Evolutionary conservation across 2,888 invertebrate species (phyloP).

Genomic region (Zhuqinia jingwanae): DNA sequence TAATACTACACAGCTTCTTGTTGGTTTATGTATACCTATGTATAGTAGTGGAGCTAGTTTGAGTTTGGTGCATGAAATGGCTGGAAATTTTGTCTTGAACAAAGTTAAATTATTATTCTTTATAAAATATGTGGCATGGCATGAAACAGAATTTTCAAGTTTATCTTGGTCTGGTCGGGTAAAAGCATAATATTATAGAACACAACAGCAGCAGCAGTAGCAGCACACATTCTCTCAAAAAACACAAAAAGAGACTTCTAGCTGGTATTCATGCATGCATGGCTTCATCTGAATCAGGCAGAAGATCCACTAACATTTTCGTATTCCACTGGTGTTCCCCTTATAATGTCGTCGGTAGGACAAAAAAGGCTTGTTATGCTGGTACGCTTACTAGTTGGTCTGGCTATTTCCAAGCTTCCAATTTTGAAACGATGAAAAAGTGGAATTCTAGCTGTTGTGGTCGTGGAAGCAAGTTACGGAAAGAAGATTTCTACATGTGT

Average conservation of each 20-base stretch:
- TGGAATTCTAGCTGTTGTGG: no score
- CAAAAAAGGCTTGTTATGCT: neutral
- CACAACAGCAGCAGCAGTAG: no score
- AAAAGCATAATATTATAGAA: no score
- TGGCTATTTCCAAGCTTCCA: neutral
- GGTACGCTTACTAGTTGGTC: neutral
- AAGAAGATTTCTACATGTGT: constrained; percentile 24
- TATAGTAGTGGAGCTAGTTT: no score
- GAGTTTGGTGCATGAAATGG: neutral
- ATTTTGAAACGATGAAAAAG: neutral
- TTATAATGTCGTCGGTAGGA: neutral
- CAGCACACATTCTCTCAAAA: no score
- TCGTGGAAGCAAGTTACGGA: no score
- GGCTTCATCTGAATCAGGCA: constrained; percentile 2
- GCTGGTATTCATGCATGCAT: constrained; percentile 17
- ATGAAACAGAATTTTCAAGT: neutral
- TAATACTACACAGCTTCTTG: neutral
- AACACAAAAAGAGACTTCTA: neutral
- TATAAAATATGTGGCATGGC: neutral
- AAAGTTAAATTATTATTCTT: neutral
- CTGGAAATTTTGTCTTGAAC: neutral
- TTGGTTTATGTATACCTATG: no score
- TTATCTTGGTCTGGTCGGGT: neutral
- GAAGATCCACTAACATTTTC: no score
- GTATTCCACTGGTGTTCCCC: no score